Evolutionary conservation across 2,113 vertebrate genomes (phyloP).

Genomic region (Callionymus lyra): DNA sequence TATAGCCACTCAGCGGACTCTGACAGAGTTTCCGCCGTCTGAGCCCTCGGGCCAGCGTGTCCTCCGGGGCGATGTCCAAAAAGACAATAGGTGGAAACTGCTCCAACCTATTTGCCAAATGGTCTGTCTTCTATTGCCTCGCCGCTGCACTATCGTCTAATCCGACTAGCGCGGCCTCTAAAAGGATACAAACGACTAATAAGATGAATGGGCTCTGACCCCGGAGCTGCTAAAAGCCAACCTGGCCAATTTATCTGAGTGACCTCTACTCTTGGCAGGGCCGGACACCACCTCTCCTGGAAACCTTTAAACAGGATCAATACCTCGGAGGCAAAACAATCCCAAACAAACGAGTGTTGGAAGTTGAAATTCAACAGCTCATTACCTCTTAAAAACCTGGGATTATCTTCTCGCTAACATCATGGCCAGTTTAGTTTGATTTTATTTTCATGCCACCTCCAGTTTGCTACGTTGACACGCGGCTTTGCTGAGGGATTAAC

Average conservation of each 20-base stretch:
- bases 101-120: conserved; percentile 62
- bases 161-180: conserved; percentile 81
- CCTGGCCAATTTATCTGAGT: conserved; percentile 86
- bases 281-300: conserved; percentile 66
- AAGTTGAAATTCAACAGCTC: conserved; percentile 20
- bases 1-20: too few relatives aligned
- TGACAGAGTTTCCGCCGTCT: too few relatives aligned
- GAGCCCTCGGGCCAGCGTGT: conserved; percentile 22
- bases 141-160: conserved; percentile 66
- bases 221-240: conserved; percentile 84
- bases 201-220: conserved; percentile 91
- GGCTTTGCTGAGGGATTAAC: too few relatives aligned
- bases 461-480: too few relatives aligned
- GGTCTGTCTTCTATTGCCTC: conserved; percentile 60
- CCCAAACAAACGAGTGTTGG: conserved; percentile 30
- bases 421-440: too few relatives aligned
- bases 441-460: too few relatives aligned
- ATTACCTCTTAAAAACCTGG: conserved; percentile 12
- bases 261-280: conserved; percentile 63
- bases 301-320: conserved; percentile 73
- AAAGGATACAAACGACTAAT: conserved; percentile 82
- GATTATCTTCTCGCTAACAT: conserved; percentile 11
- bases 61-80: conserved; percentile 30
- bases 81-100: conserved; percentile 55
- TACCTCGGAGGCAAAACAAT: conserved; percentile 68